Base-by-base conservation (phyloP, 2,888 invertebrate genomes). In the Ormyrus pomaceus region DNA sequence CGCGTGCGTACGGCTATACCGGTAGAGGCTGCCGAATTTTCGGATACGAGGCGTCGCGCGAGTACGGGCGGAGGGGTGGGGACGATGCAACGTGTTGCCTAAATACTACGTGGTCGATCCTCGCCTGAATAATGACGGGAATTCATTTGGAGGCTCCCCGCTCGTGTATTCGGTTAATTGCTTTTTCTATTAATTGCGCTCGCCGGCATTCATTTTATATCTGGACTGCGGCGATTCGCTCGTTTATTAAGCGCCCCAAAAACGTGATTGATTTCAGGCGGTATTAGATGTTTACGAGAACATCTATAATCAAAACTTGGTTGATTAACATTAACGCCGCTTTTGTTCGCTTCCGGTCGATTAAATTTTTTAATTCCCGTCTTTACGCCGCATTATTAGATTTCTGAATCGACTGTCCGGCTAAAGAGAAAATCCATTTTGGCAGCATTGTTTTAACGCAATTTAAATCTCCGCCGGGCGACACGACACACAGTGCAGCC, bases 391-490 rank as follows among this genome's bases (percentile, higher is more conserved):
- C 6, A 64, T 73, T 73, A 53, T 10, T 46, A 19, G 34, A 34
- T 34, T 34, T 34, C 34, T 34, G 34, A 34, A 34, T 34, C 3
- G 34, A 34, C 3, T 4, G 34, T 34, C 34, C 34, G 6, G 6
- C 6, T 2, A 53, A 53, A 61, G 61, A 9, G 48, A 48, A 70
- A 70, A 34, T 34, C 72, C 13, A 62, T 62, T 72, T 72, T 51
- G 50, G 8, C 11, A 51, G 34, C 72, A 62, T 45, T 70, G 55
- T 50, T 69, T 77, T 55, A 55, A 77, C 56, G 62, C 62, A 68
- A 77, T 77, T 77, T 61, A 77, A 70, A 76, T 77, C 48, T 34
- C 58, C 9, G 8, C n/a, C 59, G 19, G 19, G 13, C 34, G 13
- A 50, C 51, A 50, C 51, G 48, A 73, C 46, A 73, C 46, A 6